Evolutionary conservation across 2,888 invertebrate species (phyloP).

Genomic region (Drosophila paracracens): DNA sequence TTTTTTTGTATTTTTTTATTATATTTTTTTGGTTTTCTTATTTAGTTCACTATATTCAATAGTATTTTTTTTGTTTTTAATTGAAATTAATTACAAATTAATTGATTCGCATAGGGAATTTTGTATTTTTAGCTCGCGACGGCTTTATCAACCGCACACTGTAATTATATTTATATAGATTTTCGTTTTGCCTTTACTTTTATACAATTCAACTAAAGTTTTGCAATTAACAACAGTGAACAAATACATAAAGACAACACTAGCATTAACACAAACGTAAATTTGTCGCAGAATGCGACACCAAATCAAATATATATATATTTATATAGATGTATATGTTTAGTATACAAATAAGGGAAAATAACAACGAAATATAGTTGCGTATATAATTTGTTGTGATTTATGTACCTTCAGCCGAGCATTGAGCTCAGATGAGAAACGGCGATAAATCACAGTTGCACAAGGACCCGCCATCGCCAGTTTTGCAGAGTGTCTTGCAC

Average conservation of each 20-base stretch:
- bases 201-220: slow-evolving; percentile 70
- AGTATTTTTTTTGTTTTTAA: slow-evolving; percentile 57
- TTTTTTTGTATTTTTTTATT: slow-evolving; percentile 42
- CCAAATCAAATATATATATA: slow-evolving; percentile 37
- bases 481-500: slow-evolving; percentile 88
- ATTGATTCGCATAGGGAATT: slow-evolving; percentile 85
- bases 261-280: slow-evolving; percentile 71
- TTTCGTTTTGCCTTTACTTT: slow-evolving; percentile 35
- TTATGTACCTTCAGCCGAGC: slow-evolving; percentile 57
- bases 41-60: slow-evolving; percentile 41
- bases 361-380: slow-evolving; percentile 61
- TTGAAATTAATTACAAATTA: slow-evolving; percentile 85
- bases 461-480: slow-evolving; percentile 90
- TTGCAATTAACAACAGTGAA: slow-evolving; percentile 56
- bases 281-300: slow-evolving; percentile 49
- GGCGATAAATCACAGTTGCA: slow-evolving; percentile 91
- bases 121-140: slow-evolving; percentile 56
- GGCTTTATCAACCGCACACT: slow-evolving; percentile 29
- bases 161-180: slow-evolving; percentile 41
- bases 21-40: slow-evolving; percentile 42
- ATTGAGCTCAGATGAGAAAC: slow-evolving; percentile 81
- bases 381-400: slow-evolving; percentile 60
- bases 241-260: slow-evolving; percentile 64
- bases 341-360: slow-evolving; percentile 33
- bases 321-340: slow-evolving; percentile 9